These are phyloP conservation scores for Pollenia amentaria DNA, from an alignment of 2,888 invertebrate species.

Conservation along the genomic window DNA sequence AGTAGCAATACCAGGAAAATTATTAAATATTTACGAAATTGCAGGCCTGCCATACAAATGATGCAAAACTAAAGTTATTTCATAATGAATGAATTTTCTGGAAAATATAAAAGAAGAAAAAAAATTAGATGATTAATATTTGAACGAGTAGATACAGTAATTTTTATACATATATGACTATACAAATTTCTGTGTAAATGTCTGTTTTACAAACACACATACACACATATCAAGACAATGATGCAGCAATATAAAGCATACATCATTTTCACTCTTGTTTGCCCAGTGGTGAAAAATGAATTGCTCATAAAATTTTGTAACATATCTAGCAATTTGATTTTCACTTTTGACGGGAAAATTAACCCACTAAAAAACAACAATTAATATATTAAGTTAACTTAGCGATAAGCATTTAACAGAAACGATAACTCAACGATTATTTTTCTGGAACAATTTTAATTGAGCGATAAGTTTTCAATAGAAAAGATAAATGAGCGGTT, in stretches of 20 bases:
- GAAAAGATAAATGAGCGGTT: no score
- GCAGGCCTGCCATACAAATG: conserved; percentile 23
- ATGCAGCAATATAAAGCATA: conserved; percentile 6
- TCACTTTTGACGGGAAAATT: conserved; percentile 6
- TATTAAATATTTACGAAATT: conserved; percentile 28
- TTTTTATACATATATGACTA: background rate
- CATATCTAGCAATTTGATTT: background rate
- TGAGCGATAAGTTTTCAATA: no score
- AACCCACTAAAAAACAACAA: background rate
- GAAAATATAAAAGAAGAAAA: background rate
- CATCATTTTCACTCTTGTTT: background rate
- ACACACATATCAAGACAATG: background rate
- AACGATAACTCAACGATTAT: no score
- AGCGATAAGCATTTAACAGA: no score
- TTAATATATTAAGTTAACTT: no score
- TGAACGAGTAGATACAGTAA: conserved; percentile 3
- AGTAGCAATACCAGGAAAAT: conserved; percentile 26
- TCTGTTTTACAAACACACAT: background rate
- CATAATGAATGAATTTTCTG: conserved; percentile 48
- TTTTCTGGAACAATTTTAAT: no score
- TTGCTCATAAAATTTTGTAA: background rate
- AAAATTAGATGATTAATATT: conserved; percentile 51
- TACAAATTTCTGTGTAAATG: conserved; percentile 2
- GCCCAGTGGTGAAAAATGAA: background rate
- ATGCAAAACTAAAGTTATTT: conserved; percentile 42